Percentiles rank a stretch among this genome's conserved stretches.
Conservation (phyloP, 30 jellyfish, hydroid and myxozoan species). For the Rhopilema esculentum region DNA sequence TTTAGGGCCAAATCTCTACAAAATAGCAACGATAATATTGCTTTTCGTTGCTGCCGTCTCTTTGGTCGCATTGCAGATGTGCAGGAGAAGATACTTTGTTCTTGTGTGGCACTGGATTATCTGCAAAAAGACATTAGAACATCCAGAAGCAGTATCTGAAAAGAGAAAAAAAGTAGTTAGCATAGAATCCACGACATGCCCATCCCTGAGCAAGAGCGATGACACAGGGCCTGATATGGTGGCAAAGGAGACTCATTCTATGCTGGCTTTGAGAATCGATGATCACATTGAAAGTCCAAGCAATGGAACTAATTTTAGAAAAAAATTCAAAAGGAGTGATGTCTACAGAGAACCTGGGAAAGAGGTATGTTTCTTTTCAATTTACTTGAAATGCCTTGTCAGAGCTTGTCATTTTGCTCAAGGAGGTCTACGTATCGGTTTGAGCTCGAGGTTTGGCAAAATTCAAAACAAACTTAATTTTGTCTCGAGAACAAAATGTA, state of each 20-base stretch:
- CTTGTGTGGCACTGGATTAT: not conserved
- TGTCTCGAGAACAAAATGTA: too few species aligned
- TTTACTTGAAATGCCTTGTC: too few species aligned
- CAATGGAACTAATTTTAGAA: not conserved
- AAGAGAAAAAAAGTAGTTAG: not conserved
- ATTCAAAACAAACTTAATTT: too few species aligned
- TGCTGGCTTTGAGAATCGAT: not conserved
- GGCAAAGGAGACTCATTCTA: not conserved
- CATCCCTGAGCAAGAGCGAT: slow-evolving; percentile 4
- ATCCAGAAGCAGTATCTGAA: not conserved
- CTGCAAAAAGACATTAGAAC: not conserved
- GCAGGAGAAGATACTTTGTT: slow-evolving; percentile 1
- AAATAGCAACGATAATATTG: slow-evolving; percentile 23
- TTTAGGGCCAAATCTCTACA: slow-evolving; percentile 56
- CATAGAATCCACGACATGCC: slow-evolving; percentile 20
- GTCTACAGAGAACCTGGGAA: not conserved
- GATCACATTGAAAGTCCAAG: not conserved
- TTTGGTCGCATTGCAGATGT: slow-evolving; percentile 15
- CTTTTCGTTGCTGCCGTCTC: slow-evolving; percentile 15
- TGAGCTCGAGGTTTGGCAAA: too few species aligned
- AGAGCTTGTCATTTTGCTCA: too few species aligned
- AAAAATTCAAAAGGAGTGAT: not conserved
- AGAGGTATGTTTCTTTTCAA: not conserved
- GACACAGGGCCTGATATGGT: not conserved
- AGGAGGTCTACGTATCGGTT: too few species aligned